Evolutionary conservation across 1,140 invertebrate genomes (phyloP), one percentile per base, ranked within the genome.

Genomic region (Neodiprion lecontei): DNA sequence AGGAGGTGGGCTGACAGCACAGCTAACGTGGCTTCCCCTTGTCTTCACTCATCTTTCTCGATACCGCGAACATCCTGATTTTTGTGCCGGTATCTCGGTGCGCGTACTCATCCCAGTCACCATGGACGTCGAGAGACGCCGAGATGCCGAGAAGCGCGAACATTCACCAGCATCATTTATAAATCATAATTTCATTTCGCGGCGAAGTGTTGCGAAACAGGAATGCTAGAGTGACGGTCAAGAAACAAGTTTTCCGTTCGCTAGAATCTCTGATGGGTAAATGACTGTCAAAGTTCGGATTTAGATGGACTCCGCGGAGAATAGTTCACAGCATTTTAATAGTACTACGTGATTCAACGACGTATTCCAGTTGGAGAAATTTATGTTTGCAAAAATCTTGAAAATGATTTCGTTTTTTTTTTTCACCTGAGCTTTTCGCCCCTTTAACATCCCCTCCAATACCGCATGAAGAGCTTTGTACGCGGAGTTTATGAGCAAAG

Each of bases 171-270:
- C 68, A 67, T 72, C 77, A 61, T 74, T 79, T 80, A 82, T 82
- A 81, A 82, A 81, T 82, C 81, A 82, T 82, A 82, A 79, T 76
- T 82, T 82, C 81, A 79, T 82, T 82, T 82, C 74, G 78, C 76
- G 75, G 73, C 74, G 72, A 78, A 73, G 68, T 78, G 70, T 66
- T 73, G 79, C 71, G 72, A 81, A 79, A 72, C 75, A 77, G 80
- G 79, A 82, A 82, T 81, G 80, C 81, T 69, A 79, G 75, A 67
- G 78, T 78, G 74, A 79, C 74, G 81, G 80, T 82, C 81, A 82
- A 82, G 67, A 11, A 21, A 61, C 53, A 12, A 9, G 53, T 61
- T 61, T 61, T 61, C 53, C n/a, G 53, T 61, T 17, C 53, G n/a
- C 53, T 9, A 61, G 53, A 61, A 61, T 61, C 53, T 17, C 53